Evolutionary conservation across 2,888 invertebrate species (phyloP).

Genomic region (Euproctis similis): DNA sequence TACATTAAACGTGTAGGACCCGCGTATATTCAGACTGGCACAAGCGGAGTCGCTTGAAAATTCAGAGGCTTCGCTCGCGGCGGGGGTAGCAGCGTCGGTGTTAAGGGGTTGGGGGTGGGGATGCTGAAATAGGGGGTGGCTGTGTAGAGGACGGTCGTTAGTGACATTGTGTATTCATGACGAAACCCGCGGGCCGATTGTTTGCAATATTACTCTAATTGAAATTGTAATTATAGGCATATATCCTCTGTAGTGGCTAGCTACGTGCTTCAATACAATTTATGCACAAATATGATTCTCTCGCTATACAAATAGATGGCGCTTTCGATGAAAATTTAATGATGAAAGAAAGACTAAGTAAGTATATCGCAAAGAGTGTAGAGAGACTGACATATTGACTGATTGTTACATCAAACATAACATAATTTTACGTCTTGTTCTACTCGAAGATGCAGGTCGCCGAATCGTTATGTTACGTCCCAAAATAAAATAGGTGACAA

Average conservation of each 20-base stretch:
- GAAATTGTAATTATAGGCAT: conserved; percentile 70
- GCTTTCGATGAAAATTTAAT: too few species aligned
- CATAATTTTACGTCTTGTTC: too few species aligned
- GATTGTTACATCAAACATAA: too few species aligned
- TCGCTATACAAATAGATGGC: too few species aligned
- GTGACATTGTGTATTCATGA: conserved; percentile 75
- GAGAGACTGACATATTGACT: too few species aligned
- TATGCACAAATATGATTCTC: too few species aligned
- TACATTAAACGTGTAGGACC: conserved; percentile 27
- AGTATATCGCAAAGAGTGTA: too few species aligned
- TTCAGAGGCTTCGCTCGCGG: conserved; percentile 53
- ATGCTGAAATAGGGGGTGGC: conserved; percentile 9
- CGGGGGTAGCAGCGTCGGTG: conserved; percentile 21
- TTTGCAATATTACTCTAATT: conserved; percentile 76
- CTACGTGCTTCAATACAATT: too few species aligned
- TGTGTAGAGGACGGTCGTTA: conserved; percentile 56
- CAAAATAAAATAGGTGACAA: too few species aligned
- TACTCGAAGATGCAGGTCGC: too few species aligned
- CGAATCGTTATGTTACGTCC: too few species aligned
- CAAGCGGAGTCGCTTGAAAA: conserved; percentile 59
- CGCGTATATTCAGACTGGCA: conserved; percentile 35
- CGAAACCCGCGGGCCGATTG: conserved; percentile 70
- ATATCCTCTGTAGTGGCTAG: conserved; percentile 43
- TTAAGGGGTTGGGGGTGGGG: conserved; percentile 5
- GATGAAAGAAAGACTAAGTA: too few species aligned